These are phyloP conservation scores for Drosophila sp. DNA, from an alignment of 1,140 invertebrate species.

Conservation along the genomic window DNA sequence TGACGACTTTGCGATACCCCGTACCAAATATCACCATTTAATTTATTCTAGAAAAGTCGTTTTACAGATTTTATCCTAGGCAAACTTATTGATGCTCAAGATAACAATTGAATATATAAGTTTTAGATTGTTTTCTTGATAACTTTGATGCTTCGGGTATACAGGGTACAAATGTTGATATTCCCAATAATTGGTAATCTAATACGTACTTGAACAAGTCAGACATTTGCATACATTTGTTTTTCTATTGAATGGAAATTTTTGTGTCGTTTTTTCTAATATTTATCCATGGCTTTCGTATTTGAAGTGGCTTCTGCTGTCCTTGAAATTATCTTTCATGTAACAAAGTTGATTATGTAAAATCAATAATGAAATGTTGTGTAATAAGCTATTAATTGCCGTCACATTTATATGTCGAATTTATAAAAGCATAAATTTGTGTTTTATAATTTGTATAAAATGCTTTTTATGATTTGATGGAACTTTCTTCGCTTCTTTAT, in stretches of 20 bases:
- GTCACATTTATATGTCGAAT: background rate
- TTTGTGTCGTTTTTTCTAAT: background rate
- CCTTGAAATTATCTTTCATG: background rate
- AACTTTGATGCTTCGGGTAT: background rate
- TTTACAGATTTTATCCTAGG: too few species aligned
- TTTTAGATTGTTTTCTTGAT: too few species aligned
- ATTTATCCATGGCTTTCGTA: background rate
- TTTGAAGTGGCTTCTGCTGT: background rate
- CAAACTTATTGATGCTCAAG: too few species aligned
- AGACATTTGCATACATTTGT: background rate
- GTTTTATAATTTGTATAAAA: too few species aligned
- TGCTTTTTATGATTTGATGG: too few species aligned
- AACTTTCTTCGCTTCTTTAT: too few species aligned
- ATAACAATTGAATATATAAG: too few species aligned
- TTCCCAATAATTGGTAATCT: background rate
- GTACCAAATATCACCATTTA: background rate
- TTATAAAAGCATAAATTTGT: too few species aligned
- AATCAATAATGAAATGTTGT: background rate
- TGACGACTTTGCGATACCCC: background rate
- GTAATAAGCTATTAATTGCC: background rate
- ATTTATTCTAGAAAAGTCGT: too few species aligned
- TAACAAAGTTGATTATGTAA: background rate
- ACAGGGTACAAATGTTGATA: background rate
- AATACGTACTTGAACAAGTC: background rate
- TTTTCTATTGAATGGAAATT: background rate